These are phyloP conservation scores for Campaea margaritaria DNA, from an alignment of 2,888 invertebrate genomes.

Conservation along the genomic window DNA sequence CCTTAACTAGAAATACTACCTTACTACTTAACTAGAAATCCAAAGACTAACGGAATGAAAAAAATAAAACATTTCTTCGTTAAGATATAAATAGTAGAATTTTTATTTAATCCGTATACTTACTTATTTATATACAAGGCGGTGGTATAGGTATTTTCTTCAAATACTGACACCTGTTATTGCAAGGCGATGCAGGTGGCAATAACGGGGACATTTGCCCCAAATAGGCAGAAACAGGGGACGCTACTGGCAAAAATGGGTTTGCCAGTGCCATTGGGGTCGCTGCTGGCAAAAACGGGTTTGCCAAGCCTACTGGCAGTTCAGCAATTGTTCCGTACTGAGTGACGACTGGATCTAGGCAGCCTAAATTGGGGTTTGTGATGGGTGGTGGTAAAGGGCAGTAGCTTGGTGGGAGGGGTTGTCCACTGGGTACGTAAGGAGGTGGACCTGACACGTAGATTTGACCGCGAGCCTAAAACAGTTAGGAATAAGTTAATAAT, in stretches of 20 bases:
- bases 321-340: conserved; percentile 16
- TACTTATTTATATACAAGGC: conserved; percentile 54
- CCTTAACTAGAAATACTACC: too few relatives aligned
- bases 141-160: conserved; percentile 71
- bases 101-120: neutral
- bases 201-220: conserved; percentile 48
- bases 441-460: neutral
- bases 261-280: conserved; percentile 31
- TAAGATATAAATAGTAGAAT: too few relatives aligned
- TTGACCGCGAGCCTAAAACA: conserved; percentile 18
- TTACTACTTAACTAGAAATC: too few relatives aligned
- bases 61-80: too few relatives aligned
- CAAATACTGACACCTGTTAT: conserved; percentile 56
- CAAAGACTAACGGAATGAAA: too few relatives aligned
- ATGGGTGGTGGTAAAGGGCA: conserved; percentile 5
- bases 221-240: conserved; percentile 56
- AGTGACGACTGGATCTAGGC: conserved; percentile 13
- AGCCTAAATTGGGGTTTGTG: conserved; percentile 10
- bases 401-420: conserved; percentile 2
- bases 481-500: neutral
- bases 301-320: conserved; percentile 10
- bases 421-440: neutral
- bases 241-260: conserved; percentile 60
- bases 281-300: conserved; percentile 4
- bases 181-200: conserved; percentile 50